A percentile compares a stretch with the other conserved stretches of the same genome.
Evolutionary conservation across 2,888 invertebrate species (phyloP).

Genomic region (Campaea margaritaria): DNA sequence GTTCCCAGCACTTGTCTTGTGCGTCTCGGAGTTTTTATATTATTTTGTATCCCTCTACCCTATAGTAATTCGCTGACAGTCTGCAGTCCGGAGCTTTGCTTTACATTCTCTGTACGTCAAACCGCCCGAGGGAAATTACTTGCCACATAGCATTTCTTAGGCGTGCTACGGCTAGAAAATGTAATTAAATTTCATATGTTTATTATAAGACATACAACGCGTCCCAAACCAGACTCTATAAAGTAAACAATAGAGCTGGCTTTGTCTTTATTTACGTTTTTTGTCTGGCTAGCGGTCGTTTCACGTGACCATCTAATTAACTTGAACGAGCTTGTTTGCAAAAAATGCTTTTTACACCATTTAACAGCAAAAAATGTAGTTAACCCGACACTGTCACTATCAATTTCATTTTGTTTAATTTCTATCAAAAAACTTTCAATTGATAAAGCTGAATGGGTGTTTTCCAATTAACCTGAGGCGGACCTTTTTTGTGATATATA

Average conservation of each 20-base stretch:
- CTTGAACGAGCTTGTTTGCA: constrained; percentile 11
- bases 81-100: constrained; percentile 8
- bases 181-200: constrained; percentile 67
- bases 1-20: too few species aligned
- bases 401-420: constrained; percentile 8
- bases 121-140: constrained; percentile 73
- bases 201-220: constrained; percentile 57
- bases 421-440: constrained; percentile 10
- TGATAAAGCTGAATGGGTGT: constrained; percentile 4
- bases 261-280: constrained; percentile 30
- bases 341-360: constrained; percentile 1
- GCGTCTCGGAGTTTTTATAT: too few species aligned
- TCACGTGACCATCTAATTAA: constrained; percentile 17
- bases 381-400: constrained; percentile 12
- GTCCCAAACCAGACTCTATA: constrained; percentile 37
- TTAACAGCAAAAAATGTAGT: constrained; percentile 10
- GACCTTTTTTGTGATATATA: too few species aligned
- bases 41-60: neutral
- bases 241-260: constrained; percentile 39
- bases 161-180: constrained; percentile 59
- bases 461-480: constrained; percentile 7
- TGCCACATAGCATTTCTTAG: constrained; percentile 60
- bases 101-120: constrained; percentile 46
- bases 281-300: too few species aligned
- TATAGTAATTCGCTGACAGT: constrained; percentile 15